phyloP scores from a whole-genome alignment of 2,888 invertebrate species.

The Synergus itoensis region DNA sequence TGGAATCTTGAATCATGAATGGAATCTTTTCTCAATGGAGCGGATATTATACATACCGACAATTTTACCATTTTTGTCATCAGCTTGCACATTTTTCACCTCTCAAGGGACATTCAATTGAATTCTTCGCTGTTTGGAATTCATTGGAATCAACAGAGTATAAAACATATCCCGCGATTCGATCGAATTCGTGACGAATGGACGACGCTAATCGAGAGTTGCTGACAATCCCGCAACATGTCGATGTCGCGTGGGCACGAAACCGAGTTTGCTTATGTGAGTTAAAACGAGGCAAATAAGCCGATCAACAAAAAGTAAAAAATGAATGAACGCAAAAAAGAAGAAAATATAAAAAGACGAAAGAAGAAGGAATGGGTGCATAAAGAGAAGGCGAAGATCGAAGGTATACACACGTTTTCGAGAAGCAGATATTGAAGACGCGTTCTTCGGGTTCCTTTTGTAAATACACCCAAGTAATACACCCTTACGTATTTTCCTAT shows the following conservation, averaged over 20 bases:
- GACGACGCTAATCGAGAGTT: slow-evolving; percentile 3
- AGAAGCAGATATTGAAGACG: slow-evolving; percentile 60
- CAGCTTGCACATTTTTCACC: neutral
- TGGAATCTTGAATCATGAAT: too few relatives aligned
- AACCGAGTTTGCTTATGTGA: slow-evolving; percentile 1
- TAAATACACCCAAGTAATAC: slow-evolving; percentile 61
- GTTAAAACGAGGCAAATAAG: slow-evolving; percentile 4
- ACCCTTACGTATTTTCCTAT: slow-evolving; percentile 48
- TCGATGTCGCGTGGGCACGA: neutral
- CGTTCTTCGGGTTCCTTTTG: slow-evolving; percentile 69
- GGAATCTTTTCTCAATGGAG: too few relatives aligned
- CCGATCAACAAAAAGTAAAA: neutral
- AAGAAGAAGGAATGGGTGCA: neutral
- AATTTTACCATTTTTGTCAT: neutral
- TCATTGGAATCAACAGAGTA: neutral
- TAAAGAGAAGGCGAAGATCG: slow-evolving; percentile 40
- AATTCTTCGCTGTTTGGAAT: neutral
- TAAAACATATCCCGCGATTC: neutral
- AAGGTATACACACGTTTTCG: slow-evolving; percentile 25
- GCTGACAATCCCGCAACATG: slow-evolving; percentile 1
- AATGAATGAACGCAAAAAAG: neutral
- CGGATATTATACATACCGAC: too few relatives aligned
- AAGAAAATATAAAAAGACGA: neutral
- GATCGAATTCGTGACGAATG: slow-evolving; percentile 10
- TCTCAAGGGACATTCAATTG: neutral